A percentile compares a stretch with the other conserved stretches of the same genome.
phyloP scores from a whole-genome alignment of 2,113 vertebrate species.

The Nannobrachium achirus region DNA sequence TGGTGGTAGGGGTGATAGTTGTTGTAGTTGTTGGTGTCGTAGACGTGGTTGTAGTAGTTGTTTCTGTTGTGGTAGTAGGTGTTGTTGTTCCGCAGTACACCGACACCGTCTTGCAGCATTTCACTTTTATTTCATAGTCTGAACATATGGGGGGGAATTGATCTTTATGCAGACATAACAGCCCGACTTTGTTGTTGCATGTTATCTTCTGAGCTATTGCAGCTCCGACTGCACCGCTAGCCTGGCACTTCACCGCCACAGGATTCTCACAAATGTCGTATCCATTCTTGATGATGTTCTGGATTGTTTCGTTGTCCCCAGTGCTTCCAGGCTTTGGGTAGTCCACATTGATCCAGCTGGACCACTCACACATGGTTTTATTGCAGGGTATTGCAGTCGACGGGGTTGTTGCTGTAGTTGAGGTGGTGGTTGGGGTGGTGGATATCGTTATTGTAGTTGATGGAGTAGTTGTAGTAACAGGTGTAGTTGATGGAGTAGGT shows the following conservation, averaged over 20 bases:
- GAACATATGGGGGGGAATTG: slow-evolving; percentile 69
- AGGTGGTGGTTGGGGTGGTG: slow-evolving; percentile 14
- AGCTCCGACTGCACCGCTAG: slow-evolving; percentile 19
- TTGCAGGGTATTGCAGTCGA: too few relatives aligned
- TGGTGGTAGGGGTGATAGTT: not conserved
- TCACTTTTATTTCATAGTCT: slow-evolving; percentile 64
- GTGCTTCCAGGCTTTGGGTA: slow-evolving; percentile 56
- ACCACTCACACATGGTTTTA: slow-evolving; percentile 46
- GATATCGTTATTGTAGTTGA: too few relatives aligned
- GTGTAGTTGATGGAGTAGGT: too few relatives aligned
- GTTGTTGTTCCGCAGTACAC: slow-evolving; percentile 20
- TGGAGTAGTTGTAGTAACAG: too few relatives aligned
- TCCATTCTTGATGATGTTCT: slow-evolving; percentile 44
- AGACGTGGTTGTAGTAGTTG: not conserved
- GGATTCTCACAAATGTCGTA: slow-evolving; percentile 63
- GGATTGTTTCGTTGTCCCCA: slow-evolving; percentile 69
- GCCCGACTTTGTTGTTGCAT: slow-evolving; percentile 61
- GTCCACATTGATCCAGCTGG: slow-evolving; percentile 65
- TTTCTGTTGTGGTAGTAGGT: not conserved
- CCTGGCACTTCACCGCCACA: slow-evolving; percentile 58
- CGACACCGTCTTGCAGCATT: slow-evolving; percentile 57
- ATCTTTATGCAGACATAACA: slow-evolving; percentile 72
- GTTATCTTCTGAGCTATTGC: slow-evolving; percentile 24
- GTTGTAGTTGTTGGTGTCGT: not conserved
- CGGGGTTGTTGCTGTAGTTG: not conserved